Evolutionary conservation across 2,113 vertebrate species (phyloP), one percentile per base, ranked within the genome.

Genomic region (Lutjanus erythropterus): DNA sequence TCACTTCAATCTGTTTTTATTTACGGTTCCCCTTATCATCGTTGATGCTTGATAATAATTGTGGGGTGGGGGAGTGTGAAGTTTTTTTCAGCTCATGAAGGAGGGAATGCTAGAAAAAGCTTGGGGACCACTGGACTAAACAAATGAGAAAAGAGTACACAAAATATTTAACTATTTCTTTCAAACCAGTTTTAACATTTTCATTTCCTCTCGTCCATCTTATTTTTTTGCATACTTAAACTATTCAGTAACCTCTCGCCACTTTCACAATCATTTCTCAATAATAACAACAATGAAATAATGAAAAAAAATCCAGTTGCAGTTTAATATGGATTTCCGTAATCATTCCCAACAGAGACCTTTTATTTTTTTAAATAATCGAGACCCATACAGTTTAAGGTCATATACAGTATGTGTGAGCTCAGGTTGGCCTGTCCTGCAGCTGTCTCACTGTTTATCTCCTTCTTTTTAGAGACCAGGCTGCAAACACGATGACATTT

Each of bases 381-480:
- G 27, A 42, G 29, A 35, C 5, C 3, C 5, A 15, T 31, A 44
- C 42, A 66, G 4, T 59, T 3, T n/a, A 12, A 27, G n/a, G 19
- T 56, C 50, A 67, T 60, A 67, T 60, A 33, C 4, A 2, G 35
- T 37, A 37, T 6, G 14, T 71, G 53, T 55, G 14, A 16, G 7
- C 16, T 49, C 14, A 21, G 41, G 29, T 6, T 47, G 53, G 2
- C 8, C 23, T 41, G 23, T 53, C 44, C 29, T 47, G 6, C n/a
- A 14, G 4, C 41, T n/a, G 14, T 49, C 21, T 75, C 55, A 53
- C 10, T 35, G 23, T 37, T 53, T n/a, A 2, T 78, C 14, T 60
- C 10, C 14, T 39, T 52, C 27, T 69, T 21, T 67, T 18, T 12
- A 91, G 88, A 73, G 14, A 21, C 16, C 0, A 49, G 3, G 9